Conservation (phyloP, 2,888 invertebrate species). For the Lasius platythorax region DNA sequence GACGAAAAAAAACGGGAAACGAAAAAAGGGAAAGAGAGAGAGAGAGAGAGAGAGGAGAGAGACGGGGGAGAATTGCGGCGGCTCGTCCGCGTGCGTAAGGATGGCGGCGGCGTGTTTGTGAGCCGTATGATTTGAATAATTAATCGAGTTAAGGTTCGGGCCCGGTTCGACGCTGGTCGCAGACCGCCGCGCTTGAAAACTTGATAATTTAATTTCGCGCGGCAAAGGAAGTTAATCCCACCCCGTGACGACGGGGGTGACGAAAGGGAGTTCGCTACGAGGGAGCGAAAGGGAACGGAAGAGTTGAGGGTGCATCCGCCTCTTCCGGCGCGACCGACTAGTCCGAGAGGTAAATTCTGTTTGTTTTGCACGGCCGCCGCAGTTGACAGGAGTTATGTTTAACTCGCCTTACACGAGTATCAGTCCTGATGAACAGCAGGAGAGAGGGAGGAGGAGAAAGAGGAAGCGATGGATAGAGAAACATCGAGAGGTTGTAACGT, state of each 20-base stretch:
- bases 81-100: conserved; percentile 28
- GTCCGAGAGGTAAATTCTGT: conserved; percentile 73
- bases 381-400: conserved; percentile 75
- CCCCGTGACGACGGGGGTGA: conserved; percentile 67
- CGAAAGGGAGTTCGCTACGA: conserved; percentile 60
- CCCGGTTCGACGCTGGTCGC: conserved; percentile 56
- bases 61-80: not conserved
- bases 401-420: conserved; percentile 66
- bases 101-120: conserved; percentile 63
- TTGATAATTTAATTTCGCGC: conserved; percentile 78
- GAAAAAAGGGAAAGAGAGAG: not conserved
- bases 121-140: conserved; percentile 73
- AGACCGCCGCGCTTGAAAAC: conserved; percentile 66
- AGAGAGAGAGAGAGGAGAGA: not conserved
- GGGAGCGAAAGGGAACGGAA: conserved; percentile 48
- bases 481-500: conserved; percentile 58
- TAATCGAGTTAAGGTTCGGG: conserved; percentile 72
- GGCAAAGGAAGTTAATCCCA: conserved; percentile 78
- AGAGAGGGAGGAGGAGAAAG: conserved; percentile 43
- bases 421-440: not conserved
- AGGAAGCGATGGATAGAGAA: conserved; percentile 34
- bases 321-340: conserved; percentile 62
- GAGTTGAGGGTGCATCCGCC: conserved; percentile 59
- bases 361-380: conserved; percentile 72
- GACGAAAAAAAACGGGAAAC: not conserved